These are phyloP conservation scores for Nemotelus nigrinus DNA, from an alignment of 2,888 invertebrate species.

Conservation along the genomic window DNA sequence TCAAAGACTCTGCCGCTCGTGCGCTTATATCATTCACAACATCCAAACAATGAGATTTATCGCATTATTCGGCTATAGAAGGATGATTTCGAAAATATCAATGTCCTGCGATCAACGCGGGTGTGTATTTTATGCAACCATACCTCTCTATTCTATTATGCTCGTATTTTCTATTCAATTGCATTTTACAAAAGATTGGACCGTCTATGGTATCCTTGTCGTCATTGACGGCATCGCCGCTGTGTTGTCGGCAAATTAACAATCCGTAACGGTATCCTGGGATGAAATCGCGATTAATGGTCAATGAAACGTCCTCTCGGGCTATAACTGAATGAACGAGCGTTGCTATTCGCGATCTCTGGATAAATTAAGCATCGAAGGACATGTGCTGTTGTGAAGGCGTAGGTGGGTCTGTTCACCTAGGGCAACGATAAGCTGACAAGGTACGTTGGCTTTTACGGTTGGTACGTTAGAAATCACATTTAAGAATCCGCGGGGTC, in stretches of 20 bases:
- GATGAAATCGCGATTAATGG: slow-evolving; percentile 42
- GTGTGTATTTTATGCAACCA: too few species aligned
- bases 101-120: background rate
- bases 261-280: slow-evolving; percentile 32
- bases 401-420: slow-evolving; percentile 12
- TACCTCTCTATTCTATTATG: too few species aligned
- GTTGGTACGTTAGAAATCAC: slow-evolving; percentile 5
- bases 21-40: background rate
- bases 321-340: slow-evolving; percentile 22
- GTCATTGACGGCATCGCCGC: background rate
- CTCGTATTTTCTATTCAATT: too few species aligned
- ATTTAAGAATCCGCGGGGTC: background rate
- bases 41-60: background rate
- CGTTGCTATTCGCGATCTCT: background rate
- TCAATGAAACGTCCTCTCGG: slow-evolving; percentile 39
- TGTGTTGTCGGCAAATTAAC: slow-evolving; percentile 36
- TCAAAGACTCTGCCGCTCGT: too few species aligned
- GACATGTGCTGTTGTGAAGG: background rate
- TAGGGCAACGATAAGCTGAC: slow-evolving; percentile 19
- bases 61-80: background rate
- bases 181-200: too few species aligned
- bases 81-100: background rate
- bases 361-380: background rate
- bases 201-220: too few species aligned
- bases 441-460: slow-evolving; percentile 7